phyloP scores from a whole-genome alignment of 1,140 invertebrate species.

The Drosophila tsacasi region DNA sequence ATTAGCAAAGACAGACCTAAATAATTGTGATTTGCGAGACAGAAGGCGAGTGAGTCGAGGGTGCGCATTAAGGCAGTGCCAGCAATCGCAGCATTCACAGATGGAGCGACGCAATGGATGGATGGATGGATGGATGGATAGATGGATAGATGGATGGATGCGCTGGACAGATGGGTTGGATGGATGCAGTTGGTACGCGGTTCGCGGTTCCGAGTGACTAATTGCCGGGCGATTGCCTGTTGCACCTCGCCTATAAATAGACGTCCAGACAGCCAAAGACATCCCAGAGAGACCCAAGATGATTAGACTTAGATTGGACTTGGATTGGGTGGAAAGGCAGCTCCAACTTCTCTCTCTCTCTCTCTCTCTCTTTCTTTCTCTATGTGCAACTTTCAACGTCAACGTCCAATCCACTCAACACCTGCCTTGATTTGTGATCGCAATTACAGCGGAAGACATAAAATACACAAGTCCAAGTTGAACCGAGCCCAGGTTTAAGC shows the following conservation, averaged over 20 bases:
- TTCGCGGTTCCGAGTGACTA: conserved; percentile 68
- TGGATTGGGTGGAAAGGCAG: conserved; percentile 21
- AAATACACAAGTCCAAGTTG: conserved; percentile 29
- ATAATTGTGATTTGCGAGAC: conserved; percentile 43
- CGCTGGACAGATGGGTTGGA: conserved; percentile 4
- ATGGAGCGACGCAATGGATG: conserved; percentile 27
- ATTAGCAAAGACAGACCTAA: conserved; percentile 27
- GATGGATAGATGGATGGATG: conserved; percentile 19
- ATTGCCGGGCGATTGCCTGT: conserved; percentile 68
- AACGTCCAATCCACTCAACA: conserved; percentile 39
- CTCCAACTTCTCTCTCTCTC: not conserved
- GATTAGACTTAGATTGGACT: conserved; percentile 48
- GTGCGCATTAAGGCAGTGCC: conserved; percentile 41
- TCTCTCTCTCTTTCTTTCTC: not conserved
- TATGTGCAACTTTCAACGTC: conserved; percentile 2
- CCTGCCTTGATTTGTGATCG: conserved; percentile 55
- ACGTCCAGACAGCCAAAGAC: conserved; percentile 12
- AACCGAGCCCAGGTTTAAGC: conserved; percentile 19
- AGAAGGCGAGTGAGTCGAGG: conserved; percentile 35
- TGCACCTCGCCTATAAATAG: conserved; percentile 70
- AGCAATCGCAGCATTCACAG: conserved; percentile 13
- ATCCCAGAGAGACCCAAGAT: conserved; percentile 8
- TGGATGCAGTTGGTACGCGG: conserved; percentile 11
- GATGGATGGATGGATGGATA: conserved; percentile 10
- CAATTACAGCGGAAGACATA: conserved; percentile 52